Evolutionary conservation across 2,113 vertebrate genomes (phyloP).

Genomic region (Forbesichthys agassizii): DNA sequence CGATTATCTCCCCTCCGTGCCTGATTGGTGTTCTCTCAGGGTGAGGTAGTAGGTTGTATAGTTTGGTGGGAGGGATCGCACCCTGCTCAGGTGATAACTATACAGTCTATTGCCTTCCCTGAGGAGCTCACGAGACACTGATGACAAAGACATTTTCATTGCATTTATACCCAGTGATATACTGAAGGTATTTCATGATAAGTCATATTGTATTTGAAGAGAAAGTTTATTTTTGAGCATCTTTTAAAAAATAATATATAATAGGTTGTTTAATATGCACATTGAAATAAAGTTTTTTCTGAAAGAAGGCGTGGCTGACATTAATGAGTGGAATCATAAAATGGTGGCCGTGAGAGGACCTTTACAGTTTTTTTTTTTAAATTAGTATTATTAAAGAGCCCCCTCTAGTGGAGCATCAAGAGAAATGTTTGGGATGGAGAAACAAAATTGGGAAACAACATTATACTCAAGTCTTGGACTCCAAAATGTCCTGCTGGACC

Average conservation of each 20-base stretch:
- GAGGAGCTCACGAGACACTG: conserved; percentile 72
- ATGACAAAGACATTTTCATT: conserved; percentile 16
- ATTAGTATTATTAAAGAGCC: conserved; percentile 17
- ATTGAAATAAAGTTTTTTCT: conserved; percentile 49
- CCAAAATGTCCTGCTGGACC: background rate
- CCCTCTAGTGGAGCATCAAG: conserved; percentile 54
- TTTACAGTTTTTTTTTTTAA: background rate
- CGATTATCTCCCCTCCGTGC: background rate
- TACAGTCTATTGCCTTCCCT: conserved; percentile 96
- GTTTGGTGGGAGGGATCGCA: conserved; percentile 89
- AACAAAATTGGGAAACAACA: background rate
- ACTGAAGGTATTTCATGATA: background rate
- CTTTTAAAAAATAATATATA: background rate
- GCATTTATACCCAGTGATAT: conserved; percentile 23
- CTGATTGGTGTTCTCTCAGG: conserved; percentile 69
- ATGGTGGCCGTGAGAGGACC: background rate
- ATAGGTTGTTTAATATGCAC: conserved; percentile 14
- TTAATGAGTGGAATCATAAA: conserved; percentile 10
- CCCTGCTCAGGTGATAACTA: conserved; percentile 93
- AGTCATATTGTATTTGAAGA: background rate
- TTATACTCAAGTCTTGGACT: background rate
- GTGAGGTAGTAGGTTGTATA: conserved; percentile 98
- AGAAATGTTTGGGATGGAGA: conserved; percentile 1
- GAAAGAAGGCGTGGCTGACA: conserved; percentile 18
- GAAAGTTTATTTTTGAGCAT: conserved; percentile 1